Conservation (phyloP, 2,113 vertebrate genomes). For the Amphiprion ocellaris region DNA sequence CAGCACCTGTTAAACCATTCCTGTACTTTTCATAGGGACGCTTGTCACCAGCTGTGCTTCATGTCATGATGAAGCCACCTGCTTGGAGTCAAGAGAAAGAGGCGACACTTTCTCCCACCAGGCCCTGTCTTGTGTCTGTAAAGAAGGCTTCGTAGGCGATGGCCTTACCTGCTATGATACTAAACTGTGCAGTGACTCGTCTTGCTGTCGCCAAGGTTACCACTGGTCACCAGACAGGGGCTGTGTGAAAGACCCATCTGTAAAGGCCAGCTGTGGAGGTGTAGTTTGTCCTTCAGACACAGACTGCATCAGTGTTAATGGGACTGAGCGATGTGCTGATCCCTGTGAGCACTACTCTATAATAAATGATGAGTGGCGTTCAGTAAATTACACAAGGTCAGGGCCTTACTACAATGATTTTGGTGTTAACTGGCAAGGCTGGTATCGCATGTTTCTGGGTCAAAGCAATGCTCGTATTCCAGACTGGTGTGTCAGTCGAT, state of each 20-base stretch:
- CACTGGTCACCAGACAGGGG: slow-evolving; percentile 61
- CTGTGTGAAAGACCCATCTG: slow-evolving; percentile 61
- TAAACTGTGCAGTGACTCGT: neutral
- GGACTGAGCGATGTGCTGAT: slow-evolving; percentile 41
- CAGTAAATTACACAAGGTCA: slow-evolving; percentile 27
- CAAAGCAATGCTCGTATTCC: slow-evolving; percentile 56
- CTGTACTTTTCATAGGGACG: slow-evolving; percentile 25
- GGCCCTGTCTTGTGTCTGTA: slow-evolving; percentile 62
- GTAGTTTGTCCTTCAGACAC: slow-evolving; percentile 43
- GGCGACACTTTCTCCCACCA: slow-evolving; percentile 29
- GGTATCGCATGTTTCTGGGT: slow-evolving; percentile 66
- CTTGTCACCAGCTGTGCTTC: slow-evolving; percentile 54
- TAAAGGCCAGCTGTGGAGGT: slow-evolving; percentile 29
- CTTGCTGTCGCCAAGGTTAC: slow-evolving; percentile 66
- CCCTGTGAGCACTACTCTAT: slow-evolving; percentile 56
- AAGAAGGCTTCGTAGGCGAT: slow-evolving; percentile 71
- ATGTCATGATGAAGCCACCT: slow-evolving; percentile 58
- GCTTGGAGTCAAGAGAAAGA: slow-evolving; percentile 31
- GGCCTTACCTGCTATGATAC: slow-evolving; percentile 67
- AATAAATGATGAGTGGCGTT: slow-evolving; percentile 69
- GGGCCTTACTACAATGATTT: slow-evolving; percentile 6
- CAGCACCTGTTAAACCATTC: neutral
- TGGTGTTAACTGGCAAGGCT: slow-evolving; percentile 38
- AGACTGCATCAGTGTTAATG: slow-evolving; percentile 55
- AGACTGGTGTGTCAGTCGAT: slow-evolving; percentile 33